Conservation (phyloP, 2,113 vertebrate genomes). For the Chaetops frenatus region DNA sequence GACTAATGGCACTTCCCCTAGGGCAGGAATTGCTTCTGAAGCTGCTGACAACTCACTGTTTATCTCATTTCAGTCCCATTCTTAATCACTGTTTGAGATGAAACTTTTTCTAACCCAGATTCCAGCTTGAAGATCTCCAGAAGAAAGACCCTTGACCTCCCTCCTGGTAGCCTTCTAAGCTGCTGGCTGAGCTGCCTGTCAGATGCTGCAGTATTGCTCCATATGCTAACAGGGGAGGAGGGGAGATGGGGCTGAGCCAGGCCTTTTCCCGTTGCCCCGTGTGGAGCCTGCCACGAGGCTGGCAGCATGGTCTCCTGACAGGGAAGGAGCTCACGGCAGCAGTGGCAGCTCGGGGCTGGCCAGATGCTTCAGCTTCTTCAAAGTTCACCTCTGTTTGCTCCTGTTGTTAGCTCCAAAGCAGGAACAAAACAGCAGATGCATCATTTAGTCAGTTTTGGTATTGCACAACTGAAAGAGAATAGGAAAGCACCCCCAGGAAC, state of each 20-base stretch:
- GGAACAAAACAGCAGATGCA: not conserved
- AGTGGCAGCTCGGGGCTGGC: rapidly evolving
- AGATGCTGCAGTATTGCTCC: not conserved
- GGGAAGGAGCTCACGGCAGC: not conserved
- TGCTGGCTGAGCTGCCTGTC: not conserved
- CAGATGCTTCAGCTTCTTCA: not conserved
- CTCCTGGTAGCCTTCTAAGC: not conserved
- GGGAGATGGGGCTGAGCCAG: not conserved
- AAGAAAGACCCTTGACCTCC: not conserved
- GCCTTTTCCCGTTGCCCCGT: not conserved
- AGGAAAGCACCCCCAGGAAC: slow-evolving; percentile 38
- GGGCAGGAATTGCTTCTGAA: slow-evolving; percentile 13
- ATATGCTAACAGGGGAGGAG: not conserved
- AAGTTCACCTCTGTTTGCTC: slow-evolving; percentile 13
- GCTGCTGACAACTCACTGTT: slow-evolving; percentile 30
- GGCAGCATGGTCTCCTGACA: not conserved
- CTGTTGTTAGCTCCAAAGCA: not conserved
- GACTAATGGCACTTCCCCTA: not conserved
- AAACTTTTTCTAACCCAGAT: not conserved
- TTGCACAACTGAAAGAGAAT: slow-evolving; percentile 56
- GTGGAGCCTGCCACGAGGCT: rapidly evolving
- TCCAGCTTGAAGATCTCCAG: not conserved
- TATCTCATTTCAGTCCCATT: not conserved
- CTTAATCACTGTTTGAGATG: not conserved
- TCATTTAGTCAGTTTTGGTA: slow-evolving; percentile 36